Base-by-base conservation (phyloP, 2,113 vertebrate genomes). In the Oxyura jamaicensis region DNA sequence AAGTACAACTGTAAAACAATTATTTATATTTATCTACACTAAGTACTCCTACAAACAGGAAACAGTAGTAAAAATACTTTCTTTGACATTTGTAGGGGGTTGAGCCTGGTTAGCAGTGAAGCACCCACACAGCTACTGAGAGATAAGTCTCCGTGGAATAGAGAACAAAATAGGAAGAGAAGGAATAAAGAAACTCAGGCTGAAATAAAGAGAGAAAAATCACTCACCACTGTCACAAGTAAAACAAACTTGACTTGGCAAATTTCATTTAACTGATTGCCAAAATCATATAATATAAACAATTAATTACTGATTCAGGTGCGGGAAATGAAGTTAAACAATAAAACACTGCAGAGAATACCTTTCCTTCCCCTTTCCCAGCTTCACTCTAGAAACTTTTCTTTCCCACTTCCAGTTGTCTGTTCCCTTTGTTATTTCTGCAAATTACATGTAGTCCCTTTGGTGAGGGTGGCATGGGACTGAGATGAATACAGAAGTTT, bases 321-420 rank as follows among this genome's bases (percentile, higher is more conserved):
- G 20, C 26, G 19, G 10, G 31, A 50, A 75, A 68, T 25, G 16
- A 72, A 60, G 26, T 6, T 31, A 18, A 60, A 46, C 16, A 26
- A 50, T 14, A 33, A 62, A 74, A 68, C 8, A 23, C 17, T 62
- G 16, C 22, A 13, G 46, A 48, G 60, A 67, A 67, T 60, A 55
- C 4, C 3, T 44, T 71, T 58, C 4, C 12, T 36, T 39, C 52
- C 26, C 17, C 15, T 14, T 69, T 79, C 67, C 33, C 26, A 28
- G 0, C 29, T 55, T 46, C 15, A 25, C 14, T 44, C 12, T 42
- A 75, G 31, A 26, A 41, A 50, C 25, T 15, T n/a, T 11, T 69
- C 12, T 28, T 66, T 9, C 13, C 7, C 8, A 0, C 1, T 15
- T 52, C 4, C 13, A 18, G 11, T 8, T 29, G 20, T 41, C 46